phyloP scores from a whole-genome alignment of 2,888 invertebrate genomes.

The Cistogaster globosa region DNA sequence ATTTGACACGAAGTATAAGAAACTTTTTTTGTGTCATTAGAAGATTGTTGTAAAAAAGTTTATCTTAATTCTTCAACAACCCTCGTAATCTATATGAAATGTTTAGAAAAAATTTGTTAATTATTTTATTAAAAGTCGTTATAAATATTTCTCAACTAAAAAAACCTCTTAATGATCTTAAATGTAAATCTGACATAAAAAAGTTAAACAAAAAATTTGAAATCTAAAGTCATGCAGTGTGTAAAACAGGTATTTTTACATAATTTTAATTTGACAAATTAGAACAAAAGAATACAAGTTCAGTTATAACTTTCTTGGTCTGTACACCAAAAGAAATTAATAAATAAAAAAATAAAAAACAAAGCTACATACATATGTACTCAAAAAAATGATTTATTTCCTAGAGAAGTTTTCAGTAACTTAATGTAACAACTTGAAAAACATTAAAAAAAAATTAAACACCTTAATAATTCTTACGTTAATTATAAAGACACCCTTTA shows the following conservation, averaged over 20 bases:
- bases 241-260: slow-evolving; percentile 32
- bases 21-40: no score
- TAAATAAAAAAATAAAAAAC: no score
- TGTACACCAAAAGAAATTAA: not conserved
- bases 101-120: slow-evolving; percentile 12
- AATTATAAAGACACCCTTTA: no score
- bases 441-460: no score
- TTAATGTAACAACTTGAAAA: no score
- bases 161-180: slow-evolving; percentile 7
- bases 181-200: slow-evolving; percentile 1
- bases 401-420: no score
- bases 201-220: not conserved
- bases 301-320: no score
- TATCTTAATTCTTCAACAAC: not conserved
- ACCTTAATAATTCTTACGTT: no score
- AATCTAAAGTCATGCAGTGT: not conserved
- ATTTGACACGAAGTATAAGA: not conserved
- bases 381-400: no score
- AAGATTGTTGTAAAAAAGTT: no score
- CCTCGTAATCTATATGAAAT: no score
- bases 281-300: not conserved
- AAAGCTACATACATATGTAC: no score
- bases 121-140: not conserved
- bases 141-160: slow-evolving; percentile 14
- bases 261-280: slow-evolving; percentile 13